Evolutionary conservation across 1,140 invertebrate species (phyloP).

Genomic region (Drosophila nikananu): DNA sequence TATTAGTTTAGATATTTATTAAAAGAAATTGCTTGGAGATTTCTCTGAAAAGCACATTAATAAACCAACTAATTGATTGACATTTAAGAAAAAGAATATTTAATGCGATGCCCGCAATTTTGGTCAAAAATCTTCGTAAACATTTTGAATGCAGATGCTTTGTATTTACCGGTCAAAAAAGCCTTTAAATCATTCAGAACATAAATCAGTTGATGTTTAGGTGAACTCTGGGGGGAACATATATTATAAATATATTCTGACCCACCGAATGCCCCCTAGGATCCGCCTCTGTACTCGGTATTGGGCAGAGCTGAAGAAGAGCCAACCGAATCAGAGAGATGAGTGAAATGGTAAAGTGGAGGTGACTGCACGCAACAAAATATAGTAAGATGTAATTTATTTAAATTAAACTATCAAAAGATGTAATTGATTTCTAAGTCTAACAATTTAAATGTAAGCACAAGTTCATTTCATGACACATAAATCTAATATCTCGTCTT

Average conservation of each 20-base stretch:
- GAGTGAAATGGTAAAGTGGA: conserved; percentile 14
- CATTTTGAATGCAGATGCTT: neutral
- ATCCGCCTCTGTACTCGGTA: conserved; percentile 9
- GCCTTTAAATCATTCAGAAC: conserved; percentile 13
- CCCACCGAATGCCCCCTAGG: conserved; percentile 1
- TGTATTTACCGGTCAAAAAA: conserved; percentile 5
- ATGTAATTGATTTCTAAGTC: neutral
- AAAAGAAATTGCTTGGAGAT: neutral
- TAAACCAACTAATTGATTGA: neutral
- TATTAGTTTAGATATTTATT: neutral
- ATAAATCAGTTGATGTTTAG: conserved; percentile 18
- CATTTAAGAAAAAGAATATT: neutral
- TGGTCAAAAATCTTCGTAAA: neutral
- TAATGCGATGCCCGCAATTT: neutral
- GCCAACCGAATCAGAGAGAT: neutral
- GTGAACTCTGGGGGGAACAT: neutral
- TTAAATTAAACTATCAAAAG: neutral
- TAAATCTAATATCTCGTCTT: too few relatives aligned
- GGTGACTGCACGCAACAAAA: conserved; percentile 1
- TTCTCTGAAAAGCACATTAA: neutral
- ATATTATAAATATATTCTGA: neutral
- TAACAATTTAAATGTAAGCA: neutral
- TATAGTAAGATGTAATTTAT: too few relatives aligned
- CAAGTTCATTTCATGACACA: too few relatives aligned
- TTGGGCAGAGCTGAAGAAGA: neutral